Base-by-base conservation (phyloP, 2,797 vertebrate genomes). In the Esox masquinongy region DNA sequence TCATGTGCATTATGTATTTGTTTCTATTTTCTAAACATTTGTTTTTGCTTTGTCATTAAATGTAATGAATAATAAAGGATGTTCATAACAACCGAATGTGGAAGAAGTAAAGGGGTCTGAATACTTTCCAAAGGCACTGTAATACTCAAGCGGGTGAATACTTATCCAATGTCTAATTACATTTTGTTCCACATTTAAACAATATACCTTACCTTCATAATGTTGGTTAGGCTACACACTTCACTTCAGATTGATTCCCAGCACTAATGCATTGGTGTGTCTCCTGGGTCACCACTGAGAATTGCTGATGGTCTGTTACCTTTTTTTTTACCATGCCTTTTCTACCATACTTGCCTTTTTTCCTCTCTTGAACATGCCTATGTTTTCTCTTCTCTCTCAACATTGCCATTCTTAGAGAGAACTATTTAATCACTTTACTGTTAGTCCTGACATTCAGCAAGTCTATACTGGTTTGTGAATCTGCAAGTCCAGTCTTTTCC, bases 391-490 rank as follows among this genome's bases (percentile, higher is more conserved):
- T 3, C 73, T 70, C n/a, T 51, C 59, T 36, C 56, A 31, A 17
- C 53, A 5, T 81, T 76, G 77, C 36, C 19, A 47, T 36, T 39
- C 19, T 69, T 22, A 43, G 11, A 3, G 8, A 17, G 8, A 36
- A 68, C 67, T 69, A 43, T 69, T 39, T 73, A 0, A 24, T 61
- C 22, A 17, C 22, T 61, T 24, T 61, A 24, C 71, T 74, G 74
- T 80, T 17, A 0, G 43, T 69, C 74, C 80, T 77, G 51, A 78
- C 63, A 59, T 7, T 51, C n/a, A 70, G 72, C 83, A 80, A 75
- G 80, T 81, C 74, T 26, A 61, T 74, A 59, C 82, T 73, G 59
- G 84, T 64, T 64, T 72, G 63, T 51, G 15, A 80, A 64, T 76
- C 66, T 79, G 68, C 76, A 80, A 72, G 79, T 75, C 74, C 43